Base-by-base conservation (phyloP, 2,797 vertebrate species). In the Fringilla coelebs region DNA sequence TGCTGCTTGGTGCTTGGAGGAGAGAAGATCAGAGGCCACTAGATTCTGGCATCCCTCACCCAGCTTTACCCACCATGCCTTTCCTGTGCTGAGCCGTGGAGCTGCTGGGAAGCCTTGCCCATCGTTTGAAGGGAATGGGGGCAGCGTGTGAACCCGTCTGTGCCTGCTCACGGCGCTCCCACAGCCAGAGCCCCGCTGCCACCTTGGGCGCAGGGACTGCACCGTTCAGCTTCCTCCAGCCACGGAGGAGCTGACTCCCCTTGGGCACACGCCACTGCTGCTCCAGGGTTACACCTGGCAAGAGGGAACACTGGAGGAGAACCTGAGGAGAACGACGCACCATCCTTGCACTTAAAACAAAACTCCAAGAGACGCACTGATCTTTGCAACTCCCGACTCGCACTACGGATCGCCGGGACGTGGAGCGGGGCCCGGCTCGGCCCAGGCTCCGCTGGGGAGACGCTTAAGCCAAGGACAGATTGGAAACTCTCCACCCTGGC, bases 311-410 rank as follows among this genome's bases (percentile, higher is more conserved):
- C 29, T 2, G 2, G 73, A 88, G 57, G 67, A 81, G 65, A 89
- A 31, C 66, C 73, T 24, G 84, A 25, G 25, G 57, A 61, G 73
- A 28, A 38, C 3, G 5, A 43, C 18, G 54, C 89, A 72, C 72
- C 93, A 88, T 96, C 96, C 96, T 97, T 97, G 97, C 97, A 97
- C 97, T 97, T 97, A 97, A 88, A 85, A 49, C 49, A 34, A 49
- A 83, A 67, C 89, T 85, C 88, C 93, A 94, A 89, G 86, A 96
- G 95, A 96, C 94, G 95, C 95, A 96, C 96, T 96, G 96, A 96
- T 60, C 90, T 80, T 96, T 13, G 78, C 92, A 95, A 79, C 92
- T 52, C 63, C 84, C 40, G 13, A 89, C 85, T 95, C 80, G 77
- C 93, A 94, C 97, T 97, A 94, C 95, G n/a, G 31, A 38, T 41